Base-by-base conservation (phyloP, 2,888 invertebrate species). In the Drosophila mettleri region DNA sequence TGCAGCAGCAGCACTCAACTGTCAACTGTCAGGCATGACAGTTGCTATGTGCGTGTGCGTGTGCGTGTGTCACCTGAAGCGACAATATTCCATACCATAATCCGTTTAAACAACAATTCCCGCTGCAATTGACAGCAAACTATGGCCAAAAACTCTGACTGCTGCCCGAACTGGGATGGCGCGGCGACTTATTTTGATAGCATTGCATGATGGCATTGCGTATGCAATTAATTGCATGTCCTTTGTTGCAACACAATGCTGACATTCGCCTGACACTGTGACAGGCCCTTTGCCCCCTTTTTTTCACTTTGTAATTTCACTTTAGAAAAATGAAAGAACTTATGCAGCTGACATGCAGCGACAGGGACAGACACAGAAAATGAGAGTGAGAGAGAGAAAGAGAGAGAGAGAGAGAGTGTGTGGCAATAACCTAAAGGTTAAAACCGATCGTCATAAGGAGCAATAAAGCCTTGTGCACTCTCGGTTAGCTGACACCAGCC, bases 81-180 rank as follows among this genome's bases (percentile, higher is more conserved):
- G 34, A 53, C 62, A 69, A 62, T 48, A 33, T 34, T 64, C 31
- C 58, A 53, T 76, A 67, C 48, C 69, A 68, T 85, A 83, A 87
- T 85, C 86, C 65, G 62, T 74, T 85, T 82, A 74, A 81, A 76
- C 76, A 81, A 85, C 73, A 78, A 82, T 70, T 70, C 63, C 73
- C 52, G 67, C 53, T 78, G 71, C 67, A 69, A 68, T 67, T 63
- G 84, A 65, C 67, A 71, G 70, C 36, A 27, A 43, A 49, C 55
- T 38, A 31, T 33, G 43, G 24, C 43, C 27, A 43, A 66, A 67
- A 48, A 31, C 53, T 16, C 27, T 14, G 36, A 16, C 45, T 34
- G 33, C 3, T 8, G 6, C 16, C 14, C 18, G 14, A n/a, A n/a
- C n/a, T 3, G 34, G 10, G 36, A n/a, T n/a, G 38, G 34, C 20